Evolutionary conservation across 2,888 invertebrate genomes (phyloP), one percentile per base, ranked within the genome.

Genomic region (Tetragonula carbonaria): DNA sequence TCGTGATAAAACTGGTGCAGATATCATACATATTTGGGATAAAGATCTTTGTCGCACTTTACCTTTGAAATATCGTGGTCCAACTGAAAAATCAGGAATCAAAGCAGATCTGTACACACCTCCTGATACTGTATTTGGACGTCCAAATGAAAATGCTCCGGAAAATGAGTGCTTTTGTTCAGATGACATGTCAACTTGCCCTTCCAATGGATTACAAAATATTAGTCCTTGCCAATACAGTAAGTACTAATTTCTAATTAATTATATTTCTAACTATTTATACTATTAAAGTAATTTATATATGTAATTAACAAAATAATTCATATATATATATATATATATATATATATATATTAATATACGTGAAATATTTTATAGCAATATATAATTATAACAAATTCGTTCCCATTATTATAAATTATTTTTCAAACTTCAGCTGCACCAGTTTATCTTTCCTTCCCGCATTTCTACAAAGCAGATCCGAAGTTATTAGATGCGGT

Each of bases 171-270:
- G 98, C 90, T 97, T 96, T 93, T 97, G 97, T 91, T 96, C 96
- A 16, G 96, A 96, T 2, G 96, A 96, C 80, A 95, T 95, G 72
- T 95, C 96, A 51, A 96, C 95, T 78, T 97, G 97, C 88, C 96
- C 98, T 0, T 96, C 96, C 0, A 96, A 96, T 84, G 98, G 98
- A 0, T 94, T 98, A 51, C 98, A 98, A 94, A 97, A 97, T 92
- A 98, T 98, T 86, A 97, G 97, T 89, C 97, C 98, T 0, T 98
- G 98, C 91, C 98, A 98, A 94, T 98, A 96, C 92, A 97, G 98
- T 97, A 93, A 95, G 96, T n/a, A 68, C 11, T 16, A 45, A 11
- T 16, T 23, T 21, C 21, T 8, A 55, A 21, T 55, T 55, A 45
- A 45, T 45, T 2, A 45, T 45, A 45, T 45, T 45, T 45, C 8